Base-by-base conservation (phyloP, 2,888 invertebrate species). In the Axea sp. region DNA sequence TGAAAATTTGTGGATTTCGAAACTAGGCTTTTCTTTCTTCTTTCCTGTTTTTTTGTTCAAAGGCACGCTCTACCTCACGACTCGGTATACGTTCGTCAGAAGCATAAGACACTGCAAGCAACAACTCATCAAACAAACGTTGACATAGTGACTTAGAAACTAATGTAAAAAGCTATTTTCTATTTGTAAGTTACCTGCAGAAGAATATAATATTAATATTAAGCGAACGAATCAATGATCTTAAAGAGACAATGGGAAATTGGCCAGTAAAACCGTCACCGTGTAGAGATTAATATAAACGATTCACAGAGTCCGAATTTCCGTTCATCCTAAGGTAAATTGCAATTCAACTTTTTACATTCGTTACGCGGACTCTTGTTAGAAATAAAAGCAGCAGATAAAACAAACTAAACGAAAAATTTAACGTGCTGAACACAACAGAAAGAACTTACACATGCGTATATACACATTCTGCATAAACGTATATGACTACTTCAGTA, bases 111-210 rank as follows among this genome's bases (percentile, higher is more conserved):
- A 47, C 49, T 17, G 33, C 35, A 45, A 45, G 15, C 14, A 14
- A 17, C 17, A 41, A 28, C 5, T 47, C 33, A 2, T 12, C 6
- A 14, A 15, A 35, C 3, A 15, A 14, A 33, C 17, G 15, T 39
- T 62, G 41, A 49, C 19, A 41, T 51, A 62, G 62, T 14, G 51
- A 51, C 19, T 30, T 55, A 65, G 35, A 14, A 45, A 53, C 37
- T 30, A 55, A 30, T 65, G 65, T 65, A 65, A 55, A 65, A 65
- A 65, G 53, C 45, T 65, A 55, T 65, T 65, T 65, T 55, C 55
- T 65, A 65, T 45, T 47, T 30, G 22, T 47, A 65, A 55, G 65
- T 47, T 47, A 55, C 9, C 39, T 51, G 51, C 3, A 26, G 19
- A 22, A 64, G 30, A 28, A 15, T 47, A 37, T 37, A 47, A 60